These are phyloP conservation scores for Cydia pomonella DNA, from an alignment of 1,140 invertebrate species.

Conservation along the genomic window DNA sequence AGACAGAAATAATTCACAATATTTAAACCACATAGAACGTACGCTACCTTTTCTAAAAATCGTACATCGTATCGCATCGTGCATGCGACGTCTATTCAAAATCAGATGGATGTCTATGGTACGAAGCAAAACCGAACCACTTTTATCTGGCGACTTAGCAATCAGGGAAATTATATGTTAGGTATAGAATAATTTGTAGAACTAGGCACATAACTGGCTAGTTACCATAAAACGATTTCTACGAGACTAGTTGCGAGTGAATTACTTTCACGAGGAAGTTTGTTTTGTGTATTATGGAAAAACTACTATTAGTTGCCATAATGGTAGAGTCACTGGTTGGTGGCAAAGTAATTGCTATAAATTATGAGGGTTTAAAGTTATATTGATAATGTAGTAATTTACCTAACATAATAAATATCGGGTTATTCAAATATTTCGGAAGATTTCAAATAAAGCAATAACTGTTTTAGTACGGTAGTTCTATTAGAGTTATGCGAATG, in stretches of 20 bases:
- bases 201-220: neutral
- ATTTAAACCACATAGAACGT: no score
- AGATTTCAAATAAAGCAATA: no score
- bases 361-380: no score
- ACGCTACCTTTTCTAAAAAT: no score
- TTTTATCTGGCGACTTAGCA: slow-evolving; percentile 49
- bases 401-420: neutral
- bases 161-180: slow-evolving; percentile 55
- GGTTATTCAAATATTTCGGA: no score
- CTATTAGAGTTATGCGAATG: no score
- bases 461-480: no score
- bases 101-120: slow-evolving; percentile 1
- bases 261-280: slow-evolving; percentile 27
- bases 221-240: slow-evolving; percentile 22
- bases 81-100: neutral
- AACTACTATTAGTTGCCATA: slow-evolving; percentile 20
- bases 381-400: neutral
- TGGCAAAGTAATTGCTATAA: neutral
- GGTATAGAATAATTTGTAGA: slow-evolving; percentile 47
- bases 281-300: slow-evolving; percentile 29
- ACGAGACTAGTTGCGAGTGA: slow-evolving; percentile 40
- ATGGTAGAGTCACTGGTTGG: neutral
- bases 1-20: neutral
- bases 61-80: no score
- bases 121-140: slow-evolving; percentile 33